Evolutionary conservation across 2,113 vertebrate genomes (phyloP).

Genomic region (Syngnathus scovelli): DNA sequence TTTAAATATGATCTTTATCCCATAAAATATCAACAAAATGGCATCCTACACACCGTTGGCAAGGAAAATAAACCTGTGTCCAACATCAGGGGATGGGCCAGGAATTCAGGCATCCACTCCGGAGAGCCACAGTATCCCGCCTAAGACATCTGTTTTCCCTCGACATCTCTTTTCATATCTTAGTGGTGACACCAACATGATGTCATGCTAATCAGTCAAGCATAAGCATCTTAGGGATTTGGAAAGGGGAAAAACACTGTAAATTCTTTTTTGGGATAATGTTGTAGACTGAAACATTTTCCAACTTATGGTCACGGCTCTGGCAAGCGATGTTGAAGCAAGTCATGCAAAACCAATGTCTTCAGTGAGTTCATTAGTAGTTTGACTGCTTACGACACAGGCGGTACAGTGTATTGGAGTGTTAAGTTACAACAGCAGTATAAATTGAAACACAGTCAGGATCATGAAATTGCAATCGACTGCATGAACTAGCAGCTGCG

Average conservation of each 20-base stretch:
- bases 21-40: background rate
- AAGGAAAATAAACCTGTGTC: background rate
- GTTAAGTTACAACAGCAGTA: conserved; percentile 4
- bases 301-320: conserved; percentile 5
- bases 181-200: conserved; percentile 30
- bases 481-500: conserved; percentile 54
- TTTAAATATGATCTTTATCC: background rate
- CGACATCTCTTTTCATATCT: conserved; percentile 16
- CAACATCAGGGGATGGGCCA: background rate
- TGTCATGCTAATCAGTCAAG: conserved; percentile 24
- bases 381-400: background rate
- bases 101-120: conserved; percentile 36
- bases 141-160: conserved; percentile 49
- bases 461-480: conserved; percentile 32
- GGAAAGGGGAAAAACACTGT: background rate
- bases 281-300: conserved; percentile 1
- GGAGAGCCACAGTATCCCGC: conserved; percentile 4
- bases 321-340: background rate
- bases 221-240: conserved; percentile 17
- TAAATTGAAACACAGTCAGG: conserved; percentile 22
- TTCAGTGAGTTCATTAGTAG: background rate
- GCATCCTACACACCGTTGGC: background rate
- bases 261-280: conserved; percentile 1
- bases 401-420: background rate
- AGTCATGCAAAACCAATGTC: background rate